Conservation (phyloP, 2,797 vertebrate species). For the Poecilia gillii region DNA sequence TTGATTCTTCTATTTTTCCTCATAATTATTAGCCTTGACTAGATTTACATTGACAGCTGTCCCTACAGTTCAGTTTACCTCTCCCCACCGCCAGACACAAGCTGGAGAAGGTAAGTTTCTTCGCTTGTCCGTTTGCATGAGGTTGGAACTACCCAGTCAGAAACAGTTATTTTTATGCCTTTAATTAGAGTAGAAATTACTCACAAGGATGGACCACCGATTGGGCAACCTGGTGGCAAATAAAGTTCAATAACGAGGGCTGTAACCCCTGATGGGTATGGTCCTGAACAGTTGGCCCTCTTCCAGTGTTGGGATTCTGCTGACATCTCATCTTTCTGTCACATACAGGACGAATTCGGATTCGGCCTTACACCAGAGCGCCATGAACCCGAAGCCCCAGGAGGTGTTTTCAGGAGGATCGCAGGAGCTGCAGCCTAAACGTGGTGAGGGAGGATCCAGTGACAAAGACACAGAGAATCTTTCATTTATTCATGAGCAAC, state of each 20-base stretch:
- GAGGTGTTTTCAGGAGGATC: constrained; percentile 91
- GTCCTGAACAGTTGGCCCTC: constrained; percentile 8
- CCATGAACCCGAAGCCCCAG: constrained; percentile 90
- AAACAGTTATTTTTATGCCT: constrained; percentile 2
- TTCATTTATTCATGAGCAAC: constrained; percentile 60
- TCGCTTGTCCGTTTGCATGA: constrained; percentile 23
- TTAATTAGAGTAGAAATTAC: constrained; percentile 1
- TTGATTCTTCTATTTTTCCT: constrained; percentile 23
- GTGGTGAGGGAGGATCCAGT: constrained; percentile 82
- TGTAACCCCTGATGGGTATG: constrained; percentile 11
- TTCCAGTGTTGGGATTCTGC: constrained; percentile 23
- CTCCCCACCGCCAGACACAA: constrained; percentile 95
- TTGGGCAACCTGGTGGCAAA: not conserved
- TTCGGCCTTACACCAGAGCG: constrained; percentile 97
- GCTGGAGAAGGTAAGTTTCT: constrained; percentile 94
- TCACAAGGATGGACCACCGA: not conserved
- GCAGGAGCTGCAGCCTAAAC: constrained; percentile 93
- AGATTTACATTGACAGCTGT: constrained; percentile 93
- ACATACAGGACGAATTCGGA: constrained; percentile 94
- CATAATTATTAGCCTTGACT: constrained; percentile 83
- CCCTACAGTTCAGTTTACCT: constrained; percentile 97
- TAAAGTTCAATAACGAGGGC: not conserved
- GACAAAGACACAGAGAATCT: constrained; percentile 37
- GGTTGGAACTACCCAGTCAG: not conserved
- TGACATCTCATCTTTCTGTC: constrained; percentile 56